phyloP scores from a whole-genome alignment of 2,113 vertebrate species.

The Falco punctatus region DNA sequence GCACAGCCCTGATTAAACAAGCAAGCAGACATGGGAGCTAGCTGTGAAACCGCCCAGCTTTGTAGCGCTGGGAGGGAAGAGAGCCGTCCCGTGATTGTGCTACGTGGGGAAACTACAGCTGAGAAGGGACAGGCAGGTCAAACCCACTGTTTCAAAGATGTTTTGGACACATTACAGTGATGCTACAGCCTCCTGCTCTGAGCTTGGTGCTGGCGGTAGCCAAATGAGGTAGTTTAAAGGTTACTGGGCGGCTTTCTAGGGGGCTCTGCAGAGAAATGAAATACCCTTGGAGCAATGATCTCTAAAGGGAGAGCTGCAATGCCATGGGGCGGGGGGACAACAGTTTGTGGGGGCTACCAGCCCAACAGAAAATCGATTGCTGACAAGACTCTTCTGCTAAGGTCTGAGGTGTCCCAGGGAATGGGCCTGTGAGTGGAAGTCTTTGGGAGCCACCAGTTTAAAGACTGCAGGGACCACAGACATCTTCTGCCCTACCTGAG shows the following conservation, averaged over 20 bases:
- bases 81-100: no score
- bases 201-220: not conserved
- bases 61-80: not conserved
- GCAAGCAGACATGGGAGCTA: not conserved
- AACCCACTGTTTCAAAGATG: not conserved
- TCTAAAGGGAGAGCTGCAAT: not conserved
- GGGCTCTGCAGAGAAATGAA: not conserved
- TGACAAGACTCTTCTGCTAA: not conserved
- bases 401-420: not conserved
- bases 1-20: not conserved
- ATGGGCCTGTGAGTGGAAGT: not conserved
- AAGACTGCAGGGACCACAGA: not conserved
- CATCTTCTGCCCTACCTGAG: fast-evolving
- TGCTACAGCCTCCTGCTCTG: not conserved
- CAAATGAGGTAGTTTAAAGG: not conserved
- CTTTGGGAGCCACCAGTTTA: not conserved
- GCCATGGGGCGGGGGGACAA: not conserved
- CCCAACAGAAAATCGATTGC: not conserved
- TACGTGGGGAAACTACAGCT: not conserved
- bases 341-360: not conserved
- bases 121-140: not conserved
- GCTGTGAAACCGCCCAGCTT: not conserved
- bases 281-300: not conserved
- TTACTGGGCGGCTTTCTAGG: not conserved
- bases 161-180: not conserved